phyloP scores from a whole-genome alignment of 2,797 vertebrate species.

The Manis pentadactyla region DNA sequence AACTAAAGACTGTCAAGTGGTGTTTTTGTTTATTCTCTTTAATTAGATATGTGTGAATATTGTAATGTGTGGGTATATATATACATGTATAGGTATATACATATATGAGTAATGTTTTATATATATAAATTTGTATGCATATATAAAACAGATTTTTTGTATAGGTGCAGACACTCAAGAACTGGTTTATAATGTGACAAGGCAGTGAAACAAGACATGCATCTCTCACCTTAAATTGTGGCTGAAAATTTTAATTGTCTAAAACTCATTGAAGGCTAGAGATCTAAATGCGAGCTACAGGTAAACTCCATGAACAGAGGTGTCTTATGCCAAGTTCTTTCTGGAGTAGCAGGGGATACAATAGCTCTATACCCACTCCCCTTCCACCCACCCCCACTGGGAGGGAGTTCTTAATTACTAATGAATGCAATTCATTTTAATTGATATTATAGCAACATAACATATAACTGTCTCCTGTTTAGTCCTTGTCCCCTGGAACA shows the following conservation, averaged over 20 bases:
- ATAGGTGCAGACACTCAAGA: neutral
- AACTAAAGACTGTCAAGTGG: slow-evolving; percentile 61
- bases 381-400: neutral
- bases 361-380: neutral
- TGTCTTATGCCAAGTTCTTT: neutral
- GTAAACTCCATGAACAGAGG: neutral
- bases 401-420: slow-evolving; percentile 82
- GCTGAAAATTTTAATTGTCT: slow-evolving; percentile 8
- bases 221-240: neutral
- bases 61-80: neutral
- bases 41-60: neutral
- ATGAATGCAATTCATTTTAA: slow-evolving; percentile 82
- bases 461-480: slow-evolving; percentile 73
- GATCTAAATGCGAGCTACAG: neutral
- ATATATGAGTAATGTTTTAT: neutral
- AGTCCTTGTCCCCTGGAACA: slow-evolving; percentile 83
- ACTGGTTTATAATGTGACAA: neutral
- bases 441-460: slow-evolving; percentile 79
- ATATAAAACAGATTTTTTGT: neutral
- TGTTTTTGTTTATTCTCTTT: slow-evolving; percentile 3
- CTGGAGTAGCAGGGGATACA: neutral
- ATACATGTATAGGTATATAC: neutral
- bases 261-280: neutral
- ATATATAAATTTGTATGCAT: neutral
- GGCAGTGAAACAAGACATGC: neutral